Evolutionary conservation across 2,113 vertebrate species (phyloP).

Genomic region (Asarcornis scutulata): DNA sequence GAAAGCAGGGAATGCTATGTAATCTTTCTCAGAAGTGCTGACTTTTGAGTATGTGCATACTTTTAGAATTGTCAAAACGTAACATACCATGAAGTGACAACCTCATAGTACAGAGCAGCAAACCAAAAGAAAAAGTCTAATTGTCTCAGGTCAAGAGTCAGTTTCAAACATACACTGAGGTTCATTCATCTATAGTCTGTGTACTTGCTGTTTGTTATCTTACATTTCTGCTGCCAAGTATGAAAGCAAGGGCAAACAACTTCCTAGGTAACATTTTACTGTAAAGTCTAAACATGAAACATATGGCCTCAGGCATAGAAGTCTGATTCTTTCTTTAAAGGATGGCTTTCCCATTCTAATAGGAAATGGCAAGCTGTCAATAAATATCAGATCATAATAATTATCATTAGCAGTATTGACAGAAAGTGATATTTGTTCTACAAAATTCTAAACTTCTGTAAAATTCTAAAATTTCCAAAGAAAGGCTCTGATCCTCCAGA

Average conservation of each 20-base stretch:
- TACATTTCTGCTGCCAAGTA: background rate
- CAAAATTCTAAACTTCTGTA: background rate
- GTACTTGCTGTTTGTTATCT: background rate
- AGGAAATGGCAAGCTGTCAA: background rate
- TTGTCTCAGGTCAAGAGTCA: background rate
- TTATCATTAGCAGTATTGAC: background rate
- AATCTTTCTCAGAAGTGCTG: background rate
- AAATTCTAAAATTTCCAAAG: background rate
- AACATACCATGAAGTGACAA: background rate
- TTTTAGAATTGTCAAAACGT: background rate
- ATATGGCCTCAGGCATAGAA: background rate
- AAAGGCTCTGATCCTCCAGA: background rate
- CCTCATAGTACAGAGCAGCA: background rate
- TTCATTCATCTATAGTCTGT: background rate
- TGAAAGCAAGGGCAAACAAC: background rate
- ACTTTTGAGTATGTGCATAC: background rate
- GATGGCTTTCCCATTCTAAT: background rate
- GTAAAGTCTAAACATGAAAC: background rate
- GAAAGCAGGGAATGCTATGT: background rate
- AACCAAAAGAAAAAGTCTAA: background rate
- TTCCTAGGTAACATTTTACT: background rate
- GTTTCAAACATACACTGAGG: background rate
- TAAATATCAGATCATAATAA: background rate
- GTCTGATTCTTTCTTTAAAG: background rate
- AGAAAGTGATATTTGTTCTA: background rate